These are phyloP conservation scores for Metellina segmentata DNA, from an alignment of 2,888 invertebrate genomes.

Conservation along the genomic window DNA sequence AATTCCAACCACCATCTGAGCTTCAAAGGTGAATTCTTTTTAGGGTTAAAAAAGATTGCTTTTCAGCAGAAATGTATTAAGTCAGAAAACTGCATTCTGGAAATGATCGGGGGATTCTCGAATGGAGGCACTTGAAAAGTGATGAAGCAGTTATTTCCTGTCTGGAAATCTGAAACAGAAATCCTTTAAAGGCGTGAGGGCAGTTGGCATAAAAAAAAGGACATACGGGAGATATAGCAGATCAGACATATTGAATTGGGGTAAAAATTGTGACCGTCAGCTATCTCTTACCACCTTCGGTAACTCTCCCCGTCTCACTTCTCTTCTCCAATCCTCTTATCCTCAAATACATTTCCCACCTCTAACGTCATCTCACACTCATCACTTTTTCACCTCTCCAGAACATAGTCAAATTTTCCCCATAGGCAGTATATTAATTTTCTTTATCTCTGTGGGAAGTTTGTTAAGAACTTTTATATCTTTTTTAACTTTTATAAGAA, in stretches of 20 bases:
- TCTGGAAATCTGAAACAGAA: constrained; percentile 17
- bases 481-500: too few species aligned
- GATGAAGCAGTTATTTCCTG: constrained; percentile 22
- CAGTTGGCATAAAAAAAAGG: constrained; percentile 29
- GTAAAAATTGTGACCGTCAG: constrained; percentile 58
- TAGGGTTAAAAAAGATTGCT: not conserved
- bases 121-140: constrained; percentile 19
- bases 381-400: constrained; percentile 1
- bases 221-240: not conserved
- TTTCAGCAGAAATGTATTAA: too few species aligned
- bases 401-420: not conserved
- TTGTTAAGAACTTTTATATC: too few species aligned
- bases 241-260: constrained; percentile 55
- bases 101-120: not conserved
- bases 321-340: not conserved
- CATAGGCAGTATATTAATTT: too few species aligned
- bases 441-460: too few species aligned
- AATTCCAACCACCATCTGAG: too few species aligned
- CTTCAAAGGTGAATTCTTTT: not conserved
- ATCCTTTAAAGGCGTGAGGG: constrained; percentile 29
- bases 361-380: constrained; percentile 6
- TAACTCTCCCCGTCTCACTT: not conserved
- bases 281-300: constrained; percentile 24
- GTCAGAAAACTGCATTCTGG: too few species aligned
- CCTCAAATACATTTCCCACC: constrained; percentile 40